Evolutionary conservation across 2,888 invertebrate genomes (phyloP), one percentile per base, ranked within the genome.

Genomic region (Sarcophaga rosellei): DNA sequence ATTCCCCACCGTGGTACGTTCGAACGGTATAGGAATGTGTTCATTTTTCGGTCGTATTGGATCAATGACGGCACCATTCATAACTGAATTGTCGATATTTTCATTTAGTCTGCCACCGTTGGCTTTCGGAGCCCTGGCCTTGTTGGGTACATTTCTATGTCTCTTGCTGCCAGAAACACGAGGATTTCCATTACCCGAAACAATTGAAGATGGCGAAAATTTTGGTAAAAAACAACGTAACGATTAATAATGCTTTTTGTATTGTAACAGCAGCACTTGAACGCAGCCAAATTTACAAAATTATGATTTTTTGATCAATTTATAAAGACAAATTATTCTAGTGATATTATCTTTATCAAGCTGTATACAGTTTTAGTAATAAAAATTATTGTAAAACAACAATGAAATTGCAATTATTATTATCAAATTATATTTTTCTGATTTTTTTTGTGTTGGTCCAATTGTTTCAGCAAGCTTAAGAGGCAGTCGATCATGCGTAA

Each of bases 1-100:
- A 17, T 98, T 97, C 92, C 98, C 98, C 0, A 98, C 98, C 0
- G 96, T 97, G 2, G 96, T 98, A 0, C 94, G 98, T 47, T 98
- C 98, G 90, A 96, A 96, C 62, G 98, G 97, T 0, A 95, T 98
- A 80, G 98, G 98, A 0, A 94, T 96, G 4, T 96, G 97, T 45
- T 98, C 98, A 0, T 97, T 97, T 94, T 95, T 96, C 84, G 98
- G 98, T 0, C 95, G 98, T 89, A 93, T 98, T 82, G 98, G 98
- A 10, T 97, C 97, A 0, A 97, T 98, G 94, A 89, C 96, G 4
- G 97, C 98, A 0, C 98, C 98, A 0, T 97, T 97, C 89, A 95
- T 98, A 2, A 96, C 96, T 2, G 90, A 92, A 4, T 81, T 91
- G 44, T 75, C 72, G 0, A 0, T 4, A 0, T 59, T 83, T 23